Percentiles rank a stretch among this genome's conserved stretches.
Evolutionary conservation across 2,888 invertebrate genomes (phyloP).

Genomic region (Scaptomyza caliginosa): DNA sequence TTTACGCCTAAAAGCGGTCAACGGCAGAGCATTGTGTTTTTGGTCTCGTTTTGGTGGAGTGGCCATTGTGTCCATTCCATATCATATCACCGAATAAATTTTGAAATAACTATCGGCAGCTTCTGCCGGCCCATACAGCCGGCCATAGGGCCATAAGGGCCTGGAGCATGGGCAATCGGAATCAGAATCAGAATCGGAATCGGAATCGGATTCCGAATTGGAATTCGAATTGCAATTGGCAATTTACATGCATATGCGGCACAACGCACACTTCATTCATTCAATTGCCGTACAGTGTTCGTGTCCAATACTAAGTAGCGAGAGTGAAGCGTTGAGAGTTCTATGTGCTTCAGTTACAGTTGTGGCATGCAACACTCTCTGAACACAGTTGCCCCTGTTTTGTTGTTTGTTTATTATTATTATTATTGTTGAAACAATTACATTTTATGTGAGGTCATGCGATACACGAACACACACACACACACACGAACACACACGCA

Average conservation of each 20-base stretch:
- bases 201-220: conserved; percentile 50
- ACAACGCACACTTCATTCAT: conserved; percentile 75
- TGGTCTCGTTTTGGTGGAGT: not conserved
- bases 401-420: conserved; percentile 3
- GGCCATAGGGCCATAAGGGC: not conserved
- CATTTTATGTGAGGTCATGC: conserved; percentile 46
- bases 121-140: conserved; percentile 14
- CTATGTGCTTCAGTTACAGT: not conserved
- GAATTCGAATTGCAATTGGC: conserved; percentile 71
- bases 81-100: conserved; percentile 14
- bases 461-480: conserved; percentile 4
- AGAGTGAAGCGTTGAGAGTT: conserved; percentile 1
- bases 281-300: conserved; percentile 55
- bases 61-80: conserved; percentile 4
- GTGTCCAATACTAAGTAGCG: conserved; percentile 66
- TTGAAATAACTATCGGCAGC: conserved; percentile 20
- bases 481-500: conserved; percentile 22
- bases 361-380: not conserved
- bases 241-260: conserved; percentile 75
- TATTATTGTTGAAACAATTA: conserved; percentile 64
- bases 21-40: conserved; percentile 22
- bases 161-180: not conserved
- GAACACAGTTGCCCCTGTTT: no score
- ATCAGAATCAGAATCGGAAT: conserved; percentile 22
- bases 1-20: conserved; percentile 72